Evolutionary conservation across 1,140 invertebrate species (phyloP).

Genomic region (Megalopta genalis): DNA sequence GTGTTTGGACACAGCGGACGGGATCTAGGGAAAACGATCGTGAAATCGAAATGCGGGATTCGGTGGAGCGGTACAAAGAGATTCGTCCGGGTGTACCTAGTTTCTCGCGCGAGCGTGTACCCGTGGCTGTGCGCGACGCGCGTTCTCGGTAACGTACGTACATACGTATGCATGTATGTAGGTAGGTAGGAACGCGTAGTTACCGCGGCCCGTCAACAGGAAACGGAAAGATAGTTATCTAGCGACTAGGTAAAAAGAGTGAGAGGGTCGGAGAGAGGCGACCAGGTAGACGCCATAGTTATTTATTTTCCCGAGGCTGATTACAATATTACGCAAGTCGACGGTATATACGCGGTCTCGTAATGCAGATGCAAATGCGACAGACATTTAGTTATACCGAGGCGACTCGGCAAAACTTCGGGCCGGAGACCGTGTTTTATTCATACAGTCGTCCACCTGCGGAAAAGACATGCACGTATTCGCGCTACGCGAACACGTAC

Average conservation of each 20-base stretch:
- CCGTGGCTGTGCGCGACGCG: no score
- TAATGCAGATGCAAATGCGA: conserved; percentile 72
- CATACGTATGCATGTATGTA: no score
- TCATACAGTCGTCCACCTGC: conserved; percentile 59
- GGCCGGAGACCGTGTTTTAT: conserved; percentile 67
- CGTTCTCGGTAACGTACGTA: no score
- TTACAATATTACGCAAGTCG: conserved; percentile 74
- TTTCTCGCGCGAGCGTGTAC: neutral
- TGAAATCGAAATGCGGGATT: neutral
- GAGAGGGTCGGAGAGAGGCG: conserved; percentile 36
- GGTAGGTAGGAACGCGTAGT: conserved; percentile 50
- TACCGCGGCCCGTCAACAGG: conserved; percentile 68
- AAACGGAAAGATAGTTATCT: conserved; percentile 74
- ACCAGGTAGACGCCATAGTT: conserved; percentile 62
- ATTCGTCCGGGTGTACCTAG: no score
- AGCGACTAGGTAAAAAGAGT: conserved; percentile 46
- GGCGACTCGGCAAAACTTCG: conserved; percentile 64
- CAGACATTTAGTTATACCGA: conserved; percentile 58
- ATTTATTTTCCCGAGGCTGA: conserved; percentile 71
- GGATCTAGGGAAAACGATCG: neutral
- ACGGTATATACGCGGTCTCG: conserved; percentile 50
- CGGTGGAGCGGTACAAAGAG: no score
- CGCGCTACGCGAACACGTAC: neutral
- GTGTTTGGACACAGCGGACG: no score
- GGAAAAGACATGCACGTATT: neutral